Evolutionary conservation across 1,140 invertebrate genomes (phyloP), one percentile per base, ranked within the genome.

Genomic region (Drosophila willistoni): DNA sequence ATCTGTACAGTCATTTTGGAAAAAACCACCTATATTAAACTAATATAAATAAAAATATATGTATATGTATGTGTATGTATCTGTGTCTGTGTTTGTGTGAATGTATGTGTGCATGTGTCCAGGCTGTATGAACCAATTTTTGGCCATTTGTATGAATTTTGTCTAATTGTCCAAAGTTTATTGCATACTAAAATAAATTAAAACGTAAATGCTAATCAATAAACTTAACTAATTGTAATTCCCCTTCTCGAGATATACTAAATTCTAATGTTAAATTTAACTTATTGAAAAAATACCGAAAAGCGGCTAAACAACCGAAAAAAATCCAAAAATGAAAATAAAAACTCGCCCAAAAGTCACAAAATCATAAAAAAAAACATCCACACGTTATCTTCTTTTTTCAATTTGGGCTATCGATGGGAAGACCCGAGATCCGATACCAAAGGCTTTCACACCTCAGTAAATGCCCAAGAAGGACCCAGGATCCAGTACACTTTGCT

Each of bases 241-340:
- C 72, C 72, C 77, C 67, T 36, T 12, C 17, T 12, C 7, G 41
- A 47, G 39, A 59, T 77, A 65, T 61, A 42, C 68, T 67, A 65
- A 69, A 56, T 70, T 77, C 62, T 86, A 85, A 89, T 83, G 76
- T 89, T 89, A 83, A 86, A 87, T 44, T 47, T 87, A 87, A 87
- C 64, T 87, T 87, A 87, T 87, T 87, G 71, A 66, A 75, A 64
- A 67, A 64, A 47, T 65, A 73, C 36, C 7, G 39, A 74, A 44
- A 25, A 25, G 25, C 25, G n/a, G n/a, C n/a, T n/a, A n/a, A n/a
- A n/a, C n/a, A n/a, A n/a, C n/a, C n/a, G 25, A 5, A 73, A 63
- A 71, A 64, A 67, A 84, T 72, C 13, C 51, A 22, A 66, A 55
- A 69, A 66, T 68, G 73, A 73, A 77, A 73, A 47, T 33, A 60